Percentiles rank a stretch among this genome's conserved stretches.
These are phyloP conservation scores for Rhodeus uyekii DNA, from an alignment of 2,797 vertebrate species.

Conservation along the genomic window DNA sequence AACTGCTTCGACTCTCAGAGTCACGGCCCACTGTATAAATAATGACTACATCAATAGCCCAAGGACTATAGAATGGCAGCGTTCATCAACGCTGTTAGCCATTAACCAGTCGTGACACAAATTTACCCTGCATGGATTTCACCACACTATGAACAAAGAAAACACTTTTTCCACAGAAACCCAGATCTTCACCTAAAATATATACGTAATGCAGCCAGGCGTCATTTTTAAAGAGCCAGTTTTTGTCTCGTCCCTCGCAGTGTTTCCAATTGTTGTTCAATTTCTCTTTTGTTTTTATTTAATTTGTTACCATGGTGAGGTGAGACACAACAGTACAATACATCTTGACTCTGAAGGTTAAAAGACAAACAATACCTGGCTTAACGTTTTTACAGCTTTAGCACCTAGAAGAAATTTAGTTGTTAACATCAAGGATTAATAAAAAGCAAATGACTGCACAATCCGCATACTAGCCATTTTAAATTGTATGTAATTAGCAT, in stretches of 20 bases:
- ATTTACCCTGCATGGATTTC: neutral
- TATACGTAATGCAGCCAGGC: neutral
- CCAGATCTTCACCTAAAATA: neutral
- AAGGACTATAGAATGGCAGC: slow-evolving; percentile 58
- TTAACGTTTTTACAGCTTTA: slow-evolving; percentile 3
- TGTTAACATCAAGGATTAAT: neutral
- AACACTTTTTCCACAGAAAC: neutral
- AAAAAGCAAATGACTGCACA: neutral
- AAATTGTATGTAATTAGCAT: neutral
- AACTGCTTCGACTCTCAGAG: slow-evolving; percentile 62
- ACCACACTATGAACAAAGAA: neutral
- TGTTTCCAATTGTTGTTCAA: neutral
- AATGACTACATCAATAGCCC: slow-evolving; percentile 80
- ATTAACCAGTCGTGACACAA: neutral
- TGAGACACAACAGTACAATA: neutral
- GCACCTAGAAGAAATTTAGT: neutral
- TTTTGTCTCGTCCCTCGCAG: neutral
- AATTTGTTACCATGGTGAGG: slow-evolving; percentile 7
- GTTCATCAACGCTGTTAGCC: slow-evolving; percentile 24
- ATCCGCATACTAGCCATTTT: neutral
- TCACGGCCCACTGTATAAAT: slow-evolving; percentile 72
- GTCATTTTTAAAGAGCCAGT: neutral
- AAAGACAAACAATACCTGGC: neutral
- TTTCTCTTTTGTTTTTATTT: neutral
- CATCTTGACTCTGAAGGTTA: neutral